A percentile compares a stretch with the other conserved stretches of the same genome.
phyloP scores from a whole-genome alignment of 2,113 vertebrate species.

The Vulpes lagopus region DNA sequence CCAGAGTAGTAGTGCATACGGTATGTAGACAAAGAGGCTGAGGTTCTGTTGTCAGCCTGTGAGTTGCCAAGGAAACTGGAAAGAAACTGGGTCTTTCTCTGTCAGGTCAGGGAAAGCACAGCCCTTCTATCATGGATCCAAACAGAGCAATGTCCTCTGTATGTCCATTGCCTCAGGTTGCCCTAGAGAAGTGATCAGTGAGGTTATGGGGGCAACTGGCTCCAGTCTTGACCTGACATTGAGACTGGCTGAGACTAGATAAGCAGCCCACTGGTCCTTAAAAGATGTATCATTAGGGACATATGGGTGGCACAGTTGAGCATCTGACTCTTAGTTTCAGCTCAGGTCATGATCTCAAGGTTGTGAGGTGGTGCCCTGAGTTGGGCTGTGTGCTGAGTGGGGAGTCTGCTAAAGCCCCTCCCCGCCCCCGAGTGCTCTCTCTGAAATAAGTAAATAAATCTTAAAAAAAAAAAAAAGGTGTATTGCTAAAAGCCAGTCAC shows the following conservation, averaged over 20 bases:
- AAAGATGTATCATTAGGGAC: background rate
- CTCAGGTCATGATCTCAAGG: background rate
- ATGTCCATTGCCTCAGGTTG: background rate
- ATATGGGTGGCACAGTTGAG: background rate
- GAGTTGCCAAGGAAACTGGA: background rate
- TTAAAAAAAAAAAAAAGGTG: background rate
- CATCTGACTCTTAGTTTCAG: background rate
- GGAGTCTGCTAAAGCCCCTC: background rate
- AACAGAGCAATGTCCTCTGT: background rate
- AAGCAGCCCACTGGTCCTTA: background rate
- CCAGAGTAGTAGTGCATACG: background rate
- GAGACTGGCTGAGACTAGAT: background rate
- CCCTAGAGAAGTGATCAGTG: background rate
- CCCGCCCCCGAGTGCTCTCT: background rate
- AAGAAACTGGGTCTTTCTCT: background rate
- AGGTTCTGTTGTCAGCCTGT: background rate
- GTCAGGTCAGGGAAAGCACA: background rate
- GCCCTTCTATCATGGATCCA: background rate
- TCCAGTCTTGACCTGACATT: background rate
- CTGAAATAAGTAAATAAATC: background rate
- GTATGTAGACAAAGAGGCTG: background rate
- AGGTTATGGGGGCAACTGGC: background rate
- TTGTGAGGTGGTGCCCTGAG: background rate
- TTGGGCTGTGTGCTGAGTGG: background rate
- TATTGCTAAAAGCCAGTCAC: background rate